Percentiles rank a stretch among this genome's conserved stretches.
phyloP scores from a whole-genome alignment of 2,797 vertebrate species.

The Carcharodon carcharias region DNA sequence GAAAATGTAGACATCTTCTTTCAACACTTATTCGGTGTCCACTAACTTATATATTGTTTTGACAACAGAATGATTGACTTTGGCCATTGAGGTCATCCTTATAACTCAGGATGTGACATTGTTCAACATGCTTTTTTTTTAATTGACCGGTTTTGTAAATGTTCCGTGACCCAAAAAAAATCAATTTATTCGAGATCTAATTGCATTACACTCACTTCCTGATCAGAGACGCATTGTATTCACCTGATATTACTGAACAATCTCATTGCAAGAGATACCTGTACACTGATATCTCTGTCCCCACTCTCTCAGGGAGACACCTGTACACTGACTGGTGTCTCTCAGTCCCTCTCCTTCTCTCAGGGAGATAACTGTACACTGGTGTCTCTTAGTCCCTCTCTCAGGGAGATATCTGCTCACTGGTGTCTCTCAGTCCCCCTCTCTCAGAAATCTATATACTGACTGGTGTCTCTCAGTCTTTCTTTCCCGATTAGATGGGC shows the following conservation, averaged over 20 bases:
- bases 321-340: background rate
- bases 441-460: background rate
- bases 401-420: background rate
- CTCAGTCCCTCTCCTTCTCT: too few species aligned
- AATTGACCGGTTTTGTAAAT: too few species aligned
- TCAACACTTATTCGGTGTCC: constrained; percentile 55
- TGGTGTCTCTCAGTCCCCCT: background rate
- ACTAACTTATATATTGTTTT: background rate
- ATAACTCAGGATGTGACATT: too few species aligned
- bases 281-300: background rate
- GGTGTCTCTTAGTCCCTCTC: background rate
- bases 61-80: background rate
- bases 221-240: background rate
- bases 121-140: background rate
- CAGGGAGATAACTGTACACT: background rate
- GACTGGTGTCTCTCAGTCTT: background rate
- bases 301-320: too few species aligned
- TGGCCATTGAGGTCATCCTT: background rate
- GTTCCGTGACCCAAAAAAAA: background rate
- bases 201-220: background rate
- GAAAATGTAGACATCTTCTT: constrained; percentile 69
- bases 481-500: too few species aligned
- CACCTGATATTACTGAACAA: background rate
- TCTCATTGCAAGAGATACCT: background rate
- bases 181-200: background rate